Conservation (phyloP, 2,113 vertebrate species). For the Hyperopisus bebe region DNA sequence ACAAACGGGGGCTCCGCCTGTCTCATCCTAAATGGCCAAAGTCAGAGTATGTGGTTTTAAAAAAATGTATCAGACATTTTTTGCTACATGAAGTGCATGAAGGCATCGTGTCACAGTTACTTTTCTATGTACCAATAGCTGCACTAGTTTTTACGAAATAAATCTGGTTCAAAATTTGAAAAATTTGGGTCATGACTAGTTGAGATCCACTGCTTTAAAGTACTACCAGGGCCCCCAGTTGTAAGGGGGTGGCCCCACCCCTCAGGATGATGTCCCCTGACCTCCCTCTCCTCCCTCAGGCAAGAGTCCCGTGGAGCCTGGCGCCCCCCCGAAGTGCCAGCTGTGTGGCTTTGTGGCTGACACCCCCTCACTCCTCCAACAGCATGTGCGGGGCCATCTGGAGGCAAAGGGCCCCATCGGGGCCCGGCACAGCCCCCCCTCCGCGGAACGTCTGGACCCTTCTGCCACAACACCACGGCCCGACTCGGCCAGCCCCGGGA, state of each 20-base stretch:
- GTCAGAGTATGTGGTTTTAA: not conserved
- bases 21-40: not conserved
- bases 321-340: conserved; percentile 67
- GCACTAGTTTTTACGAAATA: not conserved
- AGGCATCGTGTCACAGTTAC: not conserved
- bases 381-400: conserved; percentile 69
- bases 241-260: not conserved
- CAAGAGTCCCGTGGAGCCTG: conserved; percentile 63
- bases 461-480: conserved; percentile 45
- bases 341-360: conserved; percentile 72
- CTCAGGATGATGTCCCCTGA: not conserved
- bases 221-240: not conserved
- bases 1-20: not conserved
- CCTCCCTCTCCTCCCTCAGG: conserved; percentile 46
- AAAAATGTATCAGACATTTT: not conserved
- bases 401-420: conserved; percentile 53
- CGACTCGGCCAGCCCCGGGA: conserved; percentile 58
- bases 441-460: conserved; percentile 42
- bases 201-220: not conserved
- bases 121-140: not conserved
- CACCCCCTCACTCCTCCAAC: conserved; percentile 68
- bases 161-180: not conserved
- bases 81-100: not conserved
- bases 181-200: not conserved
- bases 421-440: conserved; percentile 42